Base-by-base conservation (phyloP, 2,797 vertebrate genomes). In the Sebastes nivosus region DNA sequence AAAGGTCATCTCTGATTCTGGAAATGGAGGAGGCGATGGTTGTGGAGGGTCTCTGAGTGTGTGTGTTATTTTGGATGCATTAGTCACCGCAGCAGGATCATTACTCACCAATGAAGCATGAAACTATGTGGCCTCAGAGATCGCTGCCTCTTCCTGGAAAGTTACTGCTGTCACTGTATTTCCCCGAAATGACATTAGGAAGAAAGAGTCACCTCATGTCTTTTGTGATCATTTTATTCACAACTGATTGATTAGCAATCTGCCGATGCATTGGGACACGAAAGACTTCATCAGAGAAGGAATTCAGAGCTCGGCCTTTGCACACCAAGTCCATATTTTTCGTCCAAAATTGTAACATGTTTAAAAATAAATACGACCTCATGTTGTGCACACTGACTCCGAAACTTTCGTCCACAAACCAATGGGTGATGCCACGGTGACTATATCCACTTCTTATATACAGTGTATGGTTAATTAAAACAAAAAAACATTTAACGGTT, bases 1-100 rank as follows among this genome's bases (percentile, higher is more conserved):
- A 97, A 96, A 97, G 96, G 96, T 97, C 96, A 96, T 96, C 94
- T 90, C 92, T 93, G 96, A 96, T 96, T 96, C 93, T 94, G 93
- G 87, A 96, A 96, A 96, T 94, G 93, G 92, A 93, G 90, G 88
- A 91, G 78, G 83, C 16, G 63, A 90, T 68, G 88, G 60, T 14
- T 30, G 67, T 77, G 87, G 81, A 76, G 77, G 87, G 83, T 91
- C 86, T 87, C 87, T 2, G 82, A 91, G 71, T 72, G 77, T 78
- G 34, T 66, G 52, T 63, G 65, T 79, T 14, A 55, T 42, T 78
- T 79, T 42, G 58, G 38, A 54, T 66, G 76, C 25, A 27, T 70
- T 60, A 75, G 67, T 79, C 57, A 80, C 22, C 24, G 6, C 27
- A 55, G 42, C 24, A 50, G 71, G 30, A 46, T 67, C 29, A 72